Percentiles rank a stretch among this genome's conserved stretches.
Conservation (phyloP, 2,888 invertebrate genomes). For the Aromia moschata region DNA sequence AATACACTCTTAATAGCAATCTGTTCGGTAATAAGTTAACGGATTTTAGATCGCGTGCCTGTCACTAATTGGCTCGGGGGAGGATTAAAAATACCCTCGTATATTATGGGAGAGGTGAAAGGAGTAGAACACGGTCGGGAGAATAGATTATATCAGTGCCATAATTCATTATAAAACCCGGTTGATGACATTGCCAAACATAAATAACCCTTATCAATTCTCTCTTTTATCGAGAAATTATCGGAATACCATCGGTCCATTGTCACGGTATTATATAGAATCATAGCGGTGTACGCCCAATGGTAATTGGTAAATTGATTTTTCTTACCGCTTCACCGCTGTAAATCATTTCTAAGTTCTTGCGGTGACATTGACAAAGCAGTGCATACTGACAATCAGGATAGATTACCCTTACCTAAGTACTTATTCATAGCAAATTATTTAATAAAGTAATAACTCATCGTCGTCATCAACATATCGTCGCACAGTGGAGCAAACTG, state of each 20-base stretch:
- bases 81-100: constrained; percentile 15
- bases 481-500: too few relatives aligned
- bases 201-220: constrained; percentile 52
- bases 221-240: constrained; percentile 49
- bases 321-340: constrained; percentile 9
- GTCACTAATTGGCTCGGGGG: not conserved
- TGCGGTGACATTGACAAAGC: too few relatives aligned
- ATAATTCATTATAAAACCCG: constrained; percentile 48
- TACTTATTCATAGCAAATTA: too few relatives aligned
- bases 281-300: constrained; percentile 29
- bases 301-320: constrained; percentile 22
- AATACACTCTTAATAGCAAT: not conserved
- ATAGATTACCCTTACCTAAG: too few relatives aligned
- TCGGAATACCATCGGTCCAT: constrained; percentile 45
- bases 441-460: too few relatives aligned
- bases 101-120: constrained; percentile 6
- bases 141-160: constrained; percentile 25
- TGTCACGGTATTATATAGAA: constrained; percentile 48
- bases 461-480: too few relatives aligned
- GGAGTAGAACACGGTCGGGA: constrained; percentile 19
- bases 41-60: constrained; percentile 7
- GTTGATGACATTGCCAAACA: constrained; percentile 50
- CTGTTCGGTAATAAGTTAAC: not conserved
- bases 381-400: too few relatives aligned
- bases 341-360: not conserved